phyloP scores from a whole-genome alignment of 1,140 invertebrate species.

The Heterodera carotae region DNA sequence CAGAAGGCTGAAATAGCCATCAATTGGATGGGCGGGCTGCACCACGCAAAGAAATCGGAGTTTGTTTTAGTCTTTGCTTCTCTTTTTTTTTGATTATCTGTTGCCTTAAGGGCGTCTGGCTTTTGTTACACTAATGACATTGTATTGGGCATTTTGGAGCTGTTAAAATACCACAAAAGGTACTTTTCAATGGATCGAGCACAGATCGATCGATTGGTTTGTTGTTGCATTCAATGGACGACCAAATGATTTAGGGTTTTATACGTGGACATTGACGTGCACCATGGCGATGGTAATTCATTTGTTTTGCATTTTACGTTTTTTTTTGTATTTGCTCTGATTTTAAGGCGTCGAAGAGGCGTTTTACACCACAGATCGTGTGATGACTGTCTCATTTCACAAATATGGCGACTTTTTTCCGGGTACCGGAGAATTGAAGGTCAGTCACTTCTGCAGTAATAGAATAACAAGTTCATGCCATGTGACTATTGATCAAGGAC shows the following conservation, averaged over 20 bases:
- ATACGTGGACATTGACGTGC: constrained; percentile 89
- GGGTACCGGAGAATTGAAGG: constrained; percentile 81
- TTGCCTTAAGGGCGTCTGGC: constrained; percentile 74
- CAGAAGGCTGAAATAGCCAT: constrained; percentile 96
- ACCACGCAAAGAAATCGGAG: constrained; percentile 93
- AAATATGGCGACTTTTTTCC: constrained; percentile 92
- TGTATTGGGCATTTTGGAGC: constrained; percentile 86
- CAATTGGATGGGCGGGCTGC: constrained; percentile 97
- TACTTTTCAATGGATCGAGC: constrained; percentile 41
- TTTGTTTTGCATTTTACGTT: not conserved
- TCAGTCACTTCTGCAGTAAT: constrained; percentile 51
- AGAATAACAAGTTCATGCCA: not conserved
- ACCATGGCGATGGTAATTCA: constrained; percentile 80
- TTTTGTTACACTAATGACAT: constrained; percentile 98
- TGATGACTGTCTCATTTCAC: constrained; percentile 90
- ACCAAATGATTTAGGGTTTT: constrained; percentile 76
- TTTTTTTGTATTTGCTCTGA: constrained; percentile 10
- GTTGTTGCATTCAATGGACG: no score
- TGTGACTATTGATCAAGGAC: constrained; percentile 68
- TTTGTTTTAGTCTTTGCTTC: constrained; percentile 66
- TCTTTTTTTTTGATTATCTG: constrained; percentile 3
- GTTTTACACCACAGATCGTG: constrained; percentile 86
- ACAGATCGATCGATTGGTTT: constrained; percentile 43
- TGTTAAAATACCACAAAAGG: constrained; percentile 73
- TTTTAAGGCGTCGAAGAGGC: constrained; percentile 81